Conservation (phyloP, 2,113 vertebrate species). For the Puntigrus tetrazona region DNA sequence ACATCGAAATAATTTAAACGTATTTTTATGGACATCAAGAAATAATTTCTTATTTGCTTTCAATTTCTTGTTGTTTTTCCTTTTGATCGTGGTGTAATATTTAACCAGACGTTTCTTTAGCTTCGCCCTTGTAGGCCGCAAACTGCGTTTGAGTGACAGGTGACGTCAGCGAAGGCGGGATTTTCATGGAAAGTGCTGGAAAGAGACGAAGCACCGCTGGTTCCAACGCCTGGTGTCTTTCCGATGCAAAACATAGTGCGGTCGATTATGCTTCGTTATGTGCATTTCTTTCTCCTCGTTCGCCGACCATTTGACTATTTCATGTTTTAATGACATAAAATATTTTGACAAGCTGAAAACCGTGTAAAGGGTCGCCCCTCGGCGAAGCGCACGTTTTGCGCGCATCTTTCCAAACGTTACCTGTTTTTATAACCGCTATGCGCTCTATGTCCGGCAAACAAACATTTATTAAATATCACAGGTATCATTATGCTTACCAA, state of each 20-base stretch:
- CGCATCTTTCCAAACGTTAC: not conserved
- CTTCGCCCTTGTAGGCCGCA: not conserved
- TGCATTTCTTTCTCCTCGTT: fast-evolving
- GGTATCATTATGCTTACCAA: not conserved
- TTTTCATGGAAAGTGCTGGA: constrained; percentile 79
- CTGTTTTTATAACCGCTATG: not conserved
- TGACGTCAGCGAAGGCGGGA: constrained; percentile 73
- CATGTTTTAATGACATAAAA: not conserved
- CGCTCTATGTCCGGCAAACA: not conserved
- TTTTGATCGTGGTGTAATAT: not conserved
- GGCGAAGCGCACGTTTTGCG: not conserved
- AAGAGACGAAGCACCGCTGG: constrained; percentile 70
- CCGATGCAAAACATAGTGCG: constrained; percentile 64
- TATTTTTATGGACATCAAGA: not conserved
- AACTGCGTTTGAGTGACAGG: constrained; percentile 63
- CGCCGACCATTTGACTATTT: not conserved
- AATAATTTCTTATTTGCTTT: not conserved
- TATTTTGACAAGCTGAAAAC: not conserved
- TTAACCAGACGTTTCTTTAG: not conserved
- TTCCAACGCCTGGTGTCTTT: constrained; percentile 56
- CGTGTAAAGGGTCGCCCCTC: not conserved
- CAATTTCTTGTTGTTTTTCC: not conserved
- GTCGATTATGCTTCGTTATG: not conserved
- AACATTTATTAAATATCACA: not conserved
- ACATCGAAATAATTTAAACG: not conserved